Conservation (phyloP, 2,888 invertebrate genomes). For the Drosophila pegasa region DNA sequence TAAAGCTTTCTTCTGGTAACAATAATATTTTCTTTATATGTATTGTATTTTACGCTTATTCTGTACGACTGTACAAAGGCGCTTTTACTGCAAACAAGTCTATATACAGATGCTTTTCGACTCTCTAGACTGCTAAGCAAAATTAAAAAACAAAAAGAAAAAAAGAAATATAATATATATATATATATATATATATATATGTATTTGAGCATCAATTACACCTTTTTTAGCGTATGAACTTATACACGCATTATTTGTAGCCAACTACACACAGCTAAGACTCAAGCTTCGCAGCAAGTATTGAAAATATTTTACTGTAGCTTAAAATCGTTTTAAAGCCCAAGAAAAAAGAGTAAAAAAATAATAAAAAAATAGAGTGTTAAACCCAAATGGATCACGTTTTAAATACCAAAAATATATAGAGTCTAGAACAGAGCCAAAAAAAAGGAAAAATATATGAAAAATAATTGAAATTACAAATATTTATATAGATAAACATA, state of each 20-base stretch:
- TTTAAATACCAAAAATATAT: constrained; percentile 44
- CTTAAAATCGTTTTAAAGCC: constrained; percentile 66
- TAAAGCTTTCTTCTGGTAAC: constrained; percentile 79
- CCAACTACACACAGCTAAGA: constrained; percentile 67
- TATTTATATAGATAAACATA: constrained; percentile 2
- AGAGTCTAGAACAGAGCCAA: constrained; percentile 38
- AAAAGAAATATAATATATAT: constrained; percentile 29
- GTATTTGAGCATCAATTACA: constrained; percentile 24
- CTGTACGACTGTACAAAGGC: constrained; percentile 49
- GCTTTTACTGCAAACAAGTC: constrained; percentile 67
- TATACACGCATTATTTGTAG: constrained; percentile 69
- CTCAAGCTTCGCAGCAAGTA: constrained; percentile 72
- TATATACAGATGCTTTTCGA: constrained; percentile 76
- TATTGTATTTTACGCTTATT: constrained; percentile 58
- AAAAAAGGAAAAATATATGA: not conserved
- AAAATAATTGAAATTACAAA: constrained; percentile 25
- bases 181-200: not conserved
- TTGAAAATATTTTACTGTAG: constrained; percentile 80
- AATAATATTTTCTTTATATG: constrained; percentile 81
- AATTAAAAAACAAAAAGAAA: constrained; percentile 44
- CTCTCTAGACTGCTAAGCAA: constrained; percentile 79
- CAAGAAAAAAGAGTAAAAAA: constrained; percentile 17
- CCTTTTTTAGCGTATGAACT: constrained; percentile 71
- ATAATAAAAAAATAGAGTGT: constrained; percentile 25
- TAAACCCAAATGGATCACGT: constrained; percentile 22